These are phyloP conservation scores for Periophthalmus modestus DNA, from an alignment of 2,113 vertebrate genomes.

Conservation along the genomic window DNA sequence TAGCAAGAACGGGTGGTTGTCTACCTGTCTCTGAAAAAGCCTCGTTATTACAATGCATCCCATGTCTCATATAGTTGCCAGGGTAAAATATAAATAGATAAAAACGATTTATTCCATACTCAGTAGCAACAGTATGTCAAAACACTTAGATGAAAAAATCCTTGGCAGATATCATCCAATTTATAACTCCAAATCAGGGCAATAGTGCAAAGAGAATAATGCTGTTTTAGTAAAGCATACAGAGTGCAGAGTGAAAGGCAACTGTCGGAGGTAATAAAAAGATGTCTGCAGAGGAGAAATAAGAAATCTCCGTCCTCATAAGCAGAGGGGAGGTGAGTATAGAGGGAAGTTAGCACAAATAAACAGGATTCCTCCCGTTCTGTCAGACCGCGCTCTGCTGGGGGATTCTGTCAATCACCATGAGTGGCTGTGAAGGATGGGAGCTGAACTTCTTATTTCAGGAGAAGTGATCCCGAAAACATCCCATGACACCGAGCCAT, in stretches of 20 bases:
- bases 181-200: conserved; percentile 2
- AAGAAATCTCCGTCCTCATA: background rate
- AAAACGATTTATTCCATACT: background rate
- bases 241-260: background rate
- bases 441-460: conserved; percentile 10
- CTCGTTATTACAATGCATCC: background rate
- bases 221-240: conserved; percentile 14
- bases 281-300: background rate
- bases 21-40: background rate
- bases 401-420: conserved; percentile 30
- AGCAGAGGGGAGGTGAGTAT: conserved; percentile 18
- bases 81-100: background rate
- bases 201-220: conserved; percentile 14
- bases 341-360: conserved; percentile 21
- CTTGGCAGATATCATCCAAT: conserved; percentile 14
- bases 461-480: conserved; percentile 9
- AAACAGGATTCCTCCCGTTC: conserved; percentile 11
- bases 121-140: conserved; percentile 17
- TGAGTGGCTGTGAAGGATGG: conserved; percentile 18
- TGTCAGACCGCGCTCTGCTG: conserved; percentile 12
- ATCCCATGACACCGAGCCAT: background rate
- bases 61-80: background rate
- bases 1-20: too few relatives aligned
- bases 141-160: conserved; percentile 20
- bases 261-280: background rate